Base-by-base conservation (phyloP, 2,888 invertebrate genomes). In the Drosophila picticornis region DNA sequence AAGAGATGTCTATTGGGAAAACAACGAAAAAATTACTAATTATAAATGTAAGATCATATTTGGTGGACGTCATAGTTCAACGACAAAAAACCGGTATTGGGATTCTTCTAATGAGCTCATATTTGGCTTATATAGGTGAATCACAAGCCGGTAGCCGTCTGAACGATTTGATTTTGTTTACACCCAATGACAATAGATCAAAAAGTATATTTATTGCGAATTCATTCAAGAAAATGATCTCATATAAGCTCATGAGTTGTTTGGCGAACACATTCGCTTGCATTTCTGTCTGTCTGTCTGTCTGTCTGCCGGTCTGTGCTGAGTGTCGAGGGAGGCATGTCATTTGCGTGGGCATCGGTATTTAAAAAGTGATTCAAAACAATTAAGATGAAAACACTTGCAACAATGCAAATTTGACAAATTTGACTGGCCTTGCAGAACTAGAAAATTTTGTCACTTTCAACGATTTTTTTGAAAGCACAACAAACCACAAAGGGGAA, bases 331-430 rank as follows among this genome's bases (percentile, higher is more conserved):
- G 65, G 48, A 50, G 75, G 56, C 59, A 57, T 40, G 57, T 55
- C 56, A 56, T 43, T 62, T 61, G 73, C 46, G 81, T 77, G 79
- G 61, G 77, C 31, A 59, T 48, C 58, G 25, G 50, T 40, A 56
- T 51, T 56, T 74, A 25, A 63, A 65, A 64, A 68, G 81, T 83
- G 83, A 83, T 81, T 83, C 83, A 83, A 79, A 74, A 68, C 72
- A 84, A 81, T 84, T 81, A 75, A 57, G 55, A 48, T 19, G 59
- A 76, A 84, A 62, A 64, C 67, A 56, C 32, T 51, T 67, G 63
- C 53, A 48, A 32, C 43, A 36, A 64, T 72, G 57, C 57, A 63
- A 67, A 68, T 73, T 71, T 52, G 16, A 50, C 57, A 63, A 67
- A 68, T 73, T 71, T 52, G 16, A 50, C 13, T 69, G 64, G 72